These are phyloP conservation scores for Drosophila kurseongensis DNA, from an alignment of 1,140 invertebrate species.

Conservation along the genomic window DNA sequence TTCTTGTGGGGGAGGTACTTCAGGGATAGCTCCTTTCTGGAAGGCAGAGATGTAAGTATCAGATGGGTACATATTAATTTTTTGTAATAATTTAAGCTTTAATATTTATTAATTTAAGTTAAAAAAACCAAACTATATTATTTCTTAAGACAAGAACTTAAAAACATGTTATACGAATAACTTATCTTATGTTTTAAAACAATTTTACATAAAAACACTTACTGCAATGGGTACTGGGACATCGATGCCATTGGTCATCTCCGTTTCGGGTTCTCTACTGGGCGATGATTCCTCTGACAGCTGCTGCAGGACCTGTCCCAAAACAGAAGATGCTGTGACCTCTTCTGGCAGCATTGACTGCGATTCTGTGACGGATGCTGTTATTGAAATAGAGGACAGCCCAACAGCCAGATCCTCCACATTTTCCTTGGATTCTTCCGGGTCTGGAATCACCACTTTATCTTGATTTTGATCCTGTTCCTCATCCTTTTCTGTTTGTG, in stretches of 20 bases:
- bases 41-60: background rate
- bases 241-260: conserved; percentile 43
- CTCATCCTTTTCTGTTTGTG: background rate
- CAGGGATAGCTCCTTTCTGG: background rate
- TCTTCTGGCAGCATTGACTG: conserved; percentile 69
- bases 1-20: background rate
- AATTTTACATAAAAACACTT: background rate
- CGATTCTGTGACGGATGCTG: conserved; percentile 50
- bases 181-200: too few species aligned
- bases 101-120: too few species aligned
- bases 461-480: conserved; percentile 35
- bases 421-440: conserved; percentile 1
- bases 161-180: too few species aligned
- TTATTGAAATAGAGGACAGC: conserved; percentile 77
- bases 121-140: too few species aligned
- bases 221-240: background rate
- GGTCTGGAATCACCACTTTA: background rate
- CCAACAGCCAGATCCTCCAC: conserved; percentile 71
- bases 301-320: conserved; percentile 68
- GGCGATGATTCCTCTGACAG: conserved; percentile 58
- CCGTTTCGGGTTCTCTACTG: conserved; percentile 51
- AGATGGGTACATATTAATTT: background rate
- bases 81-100: background rate
- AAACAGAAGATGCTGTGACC: conserved; percentile 63
- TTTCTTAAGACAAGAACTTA: too few species aligned